A percentile compares a stretch with the other conserved stretches of the same genome.
These are phyloP conservation scores for Diadumene lineata DNA, from an alignment of 92 coral and sea anemone genomes.

Conservation along the genomic window DNA sequence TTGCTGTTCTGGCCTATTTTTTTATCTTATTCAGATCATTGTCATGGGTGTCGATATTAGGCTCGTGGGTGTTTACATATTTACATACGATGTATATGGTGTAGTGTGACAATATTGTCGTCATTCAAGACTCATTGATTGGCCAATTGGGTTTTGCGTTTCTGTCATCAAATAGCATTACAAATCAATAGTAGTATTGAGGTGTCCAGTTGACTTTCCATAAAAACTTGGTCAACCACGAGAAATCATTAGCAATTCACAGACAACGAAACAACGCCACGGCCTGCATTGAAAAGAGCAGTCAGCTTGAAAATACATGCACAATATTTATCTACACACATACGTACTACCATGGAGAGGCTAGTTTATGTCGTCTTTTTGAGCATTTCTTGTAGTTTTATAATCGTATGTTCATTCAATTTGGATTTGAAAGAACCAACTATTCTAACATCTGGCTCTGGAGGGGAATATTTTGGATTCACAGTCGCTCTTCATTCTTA, in stretches of 20 bases:
- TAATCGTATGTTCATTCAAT: conserved; percentile 45
- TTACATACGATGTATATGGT: neutral
- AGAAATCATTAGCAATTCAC: neutral
- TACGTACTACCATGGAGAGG: conserved; percentile 11
- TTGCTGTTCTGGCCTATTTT: too few species aligned
- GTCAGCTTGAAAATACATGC: neutral
- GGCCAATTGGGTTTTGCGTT: neutral
- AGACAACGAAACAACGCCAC: neutral
- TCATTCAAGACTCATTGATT: neutral
- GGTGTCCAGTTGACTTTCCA: neutral
- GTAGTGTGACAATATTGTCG: neutral
- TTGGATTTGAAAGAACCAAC: conserved; percentile 53
- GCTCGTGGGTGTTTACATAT: neutral
- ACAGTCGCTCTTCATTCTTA: conserved; percentile 62
- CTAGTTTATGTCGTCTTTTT: neutral
- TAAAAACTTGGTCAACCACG: conserved; percentile 15
- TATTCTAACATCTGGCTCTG: conserved; percentile 43
- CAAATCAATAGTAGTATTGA: neutral
- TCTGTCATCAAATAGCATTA: conserved; percentile 6
- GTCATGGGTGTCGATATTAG: too few species aligned
- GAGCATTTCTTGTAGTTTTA: conserved; percentile 1
- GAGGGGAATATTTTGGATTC: conserved; percentile 77
- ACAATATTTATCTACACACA: neutral
- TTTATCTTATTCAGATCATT: too few species aligned
- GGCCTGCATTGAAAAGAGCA: neutral